These are phyloP conservation scores for Synanthedon vespiformis DNA, from an alignment of 2,888 invertebrate genomes.

Conservation along the genomic window DNA sequence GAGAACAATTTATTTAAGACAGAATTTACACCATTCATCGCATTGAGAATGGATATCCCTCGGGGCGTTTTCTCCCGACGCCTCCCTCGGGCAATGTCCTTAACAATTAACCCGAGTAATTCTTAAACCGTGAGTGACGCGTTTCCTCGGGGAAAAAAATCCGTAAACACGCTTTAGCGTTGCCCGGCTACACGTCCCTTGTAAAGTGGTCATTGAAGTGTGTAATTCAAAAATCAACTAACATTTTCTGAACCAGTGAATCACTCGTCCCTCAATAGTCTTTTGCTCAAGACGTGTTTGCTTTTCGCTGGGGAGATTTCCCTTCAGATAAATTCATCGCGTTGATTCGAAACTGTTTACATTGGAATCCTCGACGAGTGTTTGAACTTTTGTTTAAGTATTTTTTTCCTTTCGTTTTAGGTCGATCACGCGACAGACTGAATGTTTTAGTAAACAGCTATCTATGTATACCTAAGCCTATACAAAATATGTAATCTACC, in stretches of 20 bases:
- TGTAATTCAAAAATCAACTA: constrained; percentile 69
- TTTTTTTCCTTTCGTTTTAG: background rate
- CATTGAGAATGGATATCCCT: no score
- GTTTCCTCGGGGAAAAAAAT: constrained; percentile 4
- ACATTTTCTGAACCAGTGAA: constrained; percentile 63
- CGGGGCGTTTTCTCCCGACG: no score
- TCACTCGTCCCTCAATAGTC: constrained; percentile 50
- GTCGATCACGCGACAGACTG: no score
- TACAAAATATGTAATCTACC: no score
- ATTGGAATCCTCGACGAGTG: constrained; percentile 28
- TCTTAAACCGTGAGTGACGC: background rate
- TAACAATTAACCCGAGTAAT: no score
- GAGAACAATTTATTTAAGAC: no score
- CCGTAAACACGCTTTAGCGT: constrained; percentile 31
- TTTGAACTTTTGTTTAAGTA: constrained; percentile 4
- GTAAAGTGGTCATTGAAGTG: constrained; percentile 47
- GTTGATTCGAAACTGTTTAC: constrained; percentile 61
- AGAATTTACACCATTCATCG: no score
- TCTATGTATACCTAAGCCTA: no score
- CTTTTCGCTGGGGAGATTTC: constrained; percentile 50
- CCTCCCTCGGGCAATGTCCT: no score
- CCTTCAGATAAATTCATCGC: constrained; percentile 55
- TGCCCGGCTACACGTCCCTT: constrained; percentile 17
- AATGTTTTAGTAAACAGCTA: no score
- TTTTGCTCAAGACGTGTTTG: constrained; percentile 53